phyloP scores from a whole-genome alignment of 2,797 vertebrate genomes.

The Percopsis omiscomaycus region DNA sequence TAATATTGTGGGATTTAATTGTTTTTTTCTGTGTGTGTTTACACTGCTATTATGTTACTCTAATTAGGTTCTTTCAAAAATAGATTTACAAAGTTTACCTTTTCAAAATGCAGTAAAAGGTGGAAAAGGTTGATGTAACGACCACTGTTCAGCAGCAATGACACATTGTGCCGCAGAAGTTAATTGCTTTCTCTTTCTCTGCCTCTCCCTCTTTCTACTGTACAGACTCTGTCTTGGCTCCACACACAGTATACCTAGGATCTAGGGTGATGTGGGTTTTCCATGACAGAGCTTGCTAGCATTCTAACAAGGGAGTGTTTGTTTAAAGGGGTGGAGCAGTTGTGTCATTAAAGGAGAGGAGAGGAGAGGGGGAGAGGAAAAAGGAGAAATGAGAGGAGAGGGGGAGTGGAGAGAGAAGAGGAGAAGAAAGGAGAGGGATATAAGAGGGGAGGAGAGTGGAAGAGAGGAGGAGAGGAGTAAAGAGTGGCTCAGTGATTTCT shows the following conservation, averaged over 20 bases:
- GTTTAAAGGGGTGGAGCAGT: slow-evolving; percentile 42
- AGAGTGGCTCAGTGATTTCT: background rate
- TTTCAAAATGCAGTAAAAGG: too few relatives aligned
- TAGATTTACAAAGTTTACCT: too few relatives aligned
- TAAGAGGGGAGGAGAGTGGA: background rate
- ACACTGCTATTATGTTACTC: too few relatives aligned
- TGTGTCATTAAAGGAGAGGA: slow-evolving; percentile 9
- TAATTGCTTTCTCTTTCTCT: background rate
- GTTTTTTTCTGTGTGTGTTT: too few relatives aligned
- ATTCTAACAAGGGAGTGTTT: slow-evolving; percentile 66
- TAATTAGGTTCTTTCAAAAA: too few relatives aligned
- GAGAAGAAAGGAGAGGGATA: too few relatives aligned
- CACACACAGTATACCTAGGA: slow-evolving; percentile 7
- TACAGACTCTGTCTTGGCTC: slow-evolving; percentile 2
- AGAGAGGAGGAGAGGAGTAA: background rate
- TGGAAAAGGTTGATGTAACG: too few relatives aligned
- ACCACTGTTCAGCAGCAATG: background rate
- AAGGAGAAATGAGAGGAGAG: background rate
- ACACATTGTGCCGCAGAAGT: background rate
- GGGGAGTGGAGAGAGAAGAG: background rate
- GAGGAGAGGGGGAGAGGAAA: slow-evolving; percentile 18
- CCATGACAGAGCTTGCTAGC: slow-evolving; percentile 42
- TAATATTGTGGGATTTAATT: too few relatives aligned
- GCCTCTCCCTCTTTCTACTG: background rate
- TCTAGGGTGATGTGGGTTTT: slow-evolving; percentile 53